These are phyloP conservation scores for Acholoe squamosa DNA, from an alignment of 2,888 invertebrate species.

Conservation along the genomic window DNA sequence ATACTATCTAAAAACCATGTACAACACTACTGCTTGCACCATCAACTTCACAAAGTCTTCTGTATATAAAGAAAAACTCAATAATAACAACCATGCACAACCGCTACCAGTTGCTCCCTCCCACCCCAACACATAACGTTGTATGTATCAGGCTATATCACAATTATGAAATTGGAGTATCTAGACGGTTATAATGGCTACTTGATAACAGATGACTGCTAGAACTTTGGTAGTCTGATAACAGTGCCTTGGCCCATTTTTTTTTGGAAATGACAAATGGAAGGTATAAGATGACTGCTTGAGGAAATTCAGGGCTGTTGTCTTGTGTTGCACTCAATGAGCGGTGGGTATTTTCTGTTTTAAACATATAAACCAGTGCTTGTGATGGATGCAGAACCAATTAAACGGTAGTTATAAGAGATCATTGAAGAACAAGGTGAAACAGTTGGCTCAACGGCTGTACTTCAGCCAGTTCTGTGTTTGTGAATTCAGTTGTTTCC, in stretches of 20 bases:
- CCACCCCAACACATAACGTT: neutral
- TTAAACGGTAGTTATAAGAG: too few relatives aligned
- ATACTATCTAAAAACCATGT: neutral
- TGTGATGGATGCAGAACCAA: too few relatives aligned
- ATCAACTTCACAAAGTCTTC: neutral
- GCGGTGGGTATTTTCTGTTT: too few relatives aligned
- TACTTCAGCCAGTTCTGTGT: too few relatives aligned
- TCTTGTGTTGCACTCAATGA: too few relatives aligned
- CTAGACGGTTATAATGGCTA: conserved; percentile 25
- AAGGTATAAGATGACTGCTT: neutral
- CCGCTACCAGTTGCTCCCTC: neutral
- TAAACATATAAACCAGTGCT: too few relatives aligned
- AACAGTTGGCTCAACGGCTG: too few relatives aligned
- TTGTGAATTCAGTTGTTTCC: too few relatives aligned
- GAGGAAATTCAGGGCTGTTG: neutral
- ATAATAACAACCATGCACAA: neutral
- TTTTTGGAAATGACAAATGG: neutral
- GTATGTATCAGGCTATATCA: conserved; percentile 7
- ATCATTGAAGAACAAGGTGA: too few relatives aligned
- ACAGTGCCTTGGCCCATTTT: neutral
- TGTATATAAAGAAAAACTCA: conserved; percentile 7
- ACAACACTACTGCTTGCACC: conserved; percentile 4
- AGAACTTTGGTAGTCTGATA: neutral
- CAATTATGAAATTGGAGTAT: conserved; percentile 23
- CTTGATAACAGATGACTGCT: neutral